Percentiles rank a stretch among this genome's conserved stretches.
Conservation (phyloP, 2,888 invertebrate species). For the Pheosia tremula region DNA sequence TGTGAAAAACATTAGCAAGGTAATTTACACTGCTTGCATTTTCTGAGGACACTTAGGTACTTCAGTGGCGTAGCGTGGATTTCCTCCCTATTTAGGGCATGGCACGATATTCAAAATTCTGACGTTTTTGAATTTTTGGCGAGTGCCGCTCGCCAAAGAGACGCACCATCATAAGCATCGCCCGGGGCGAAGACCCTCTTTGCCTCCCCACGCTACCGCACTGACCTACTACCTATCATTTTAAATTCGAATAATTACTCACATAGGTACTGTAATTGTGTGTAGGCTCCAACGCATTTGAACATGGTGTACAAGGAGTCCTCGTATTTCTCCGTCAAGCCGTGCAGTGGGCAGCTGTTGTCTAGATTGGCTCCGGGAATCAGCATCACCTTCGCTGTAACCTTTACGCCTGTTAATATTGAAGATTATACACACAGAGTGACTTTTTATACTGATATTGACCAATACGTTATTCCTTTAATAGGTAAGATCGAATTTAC, state of each 20-base stretch:
- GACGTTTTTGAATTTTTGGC: too few relatives aligned
- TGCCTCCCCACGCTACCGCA: too few relatives aligned
- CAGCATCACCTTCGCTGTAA: constrained; percentile 84
- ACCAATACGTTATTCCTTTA: constrained; percentile 83
- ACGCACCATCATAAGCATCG: too few relatives aligned
- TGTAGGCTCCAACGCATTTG: constrained; percentile 79
- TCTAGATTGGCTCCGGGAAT: constrained; percentile 89
- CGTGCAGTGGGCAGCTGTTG: constrained; percentile 65
- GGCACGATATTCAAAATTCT: too few relatives aligned
- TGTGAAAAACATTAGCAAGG: constrained; percentile 84
- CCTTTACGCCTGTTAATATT: constrained; percentile 84
- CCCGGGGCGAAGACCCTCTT: too few relatives aligned
- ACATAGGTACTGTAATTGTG: constrained; percentile 14
- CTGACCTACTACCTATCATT: too few relatives aligned
- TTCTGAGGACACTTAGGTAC: not conserved
- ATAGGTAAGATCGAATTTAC: constrained; percentile 72
- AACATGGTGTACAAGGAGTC: constrained; percentile 77
- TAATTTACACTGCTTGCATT: constrained; percentile 39
- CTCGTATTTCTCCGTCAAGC: constrained; percentile 79
- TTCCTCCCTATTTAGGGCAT: too few relatives aligned
- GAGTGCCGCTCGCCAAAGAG: too few relatives aligned
- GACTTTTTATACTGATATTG: constrained; percentile 79
- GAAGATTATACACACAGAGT: constrained; percentile 84
- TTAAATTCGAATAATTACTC: not conserved
- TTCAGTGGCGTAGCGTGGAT: too few relatives aligned